These are phyloP conservation scores for Aphis gossypii DNA, from an alignment of 1,140 invertebrate genomes.

Conservation along the genomic window DNA sequence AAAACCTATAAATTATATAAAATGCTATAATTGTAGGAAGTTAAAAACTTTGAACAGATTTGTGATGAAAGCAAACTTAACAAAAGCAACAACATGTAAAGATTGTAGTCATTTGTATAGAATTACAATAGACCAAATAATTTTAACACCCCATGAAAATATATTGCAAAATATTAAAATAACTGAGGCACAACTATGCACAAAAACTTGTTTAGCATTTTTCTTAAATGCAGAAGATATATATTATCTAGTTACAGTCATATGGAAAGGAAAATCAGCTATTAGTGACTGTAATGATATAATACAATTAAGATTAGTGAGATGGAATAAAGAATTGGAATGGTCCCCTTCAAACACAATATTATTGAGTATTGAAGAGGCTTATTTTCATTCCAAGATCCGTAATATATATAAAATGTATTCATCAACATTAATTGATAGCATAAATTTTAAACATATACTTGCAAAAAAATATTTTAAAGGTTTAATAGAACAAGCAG, in stretches of 20 bases:
- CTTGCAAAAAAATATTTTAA: slow-evolving; percentile 38
- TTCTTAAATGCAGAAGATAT: slow-evolving; percentile 65
- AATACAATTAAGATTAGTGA: slow-evolving; percentile 68
- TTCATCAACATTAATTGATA: slow-evolving; percentile 27
- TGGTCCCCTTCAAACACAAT: slow-evolving; percentile 80
- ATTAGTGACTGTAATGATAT: slow-evolving; percentile 71
- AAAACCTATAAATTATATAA: slow-evolving; percentile 36
- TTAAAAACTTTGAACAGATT: slow-evolving; percentile 57
- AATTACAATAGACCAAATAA: slow-evolving; percentile 59
- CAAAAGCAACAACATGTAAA: slow-evolving; percentile 57
- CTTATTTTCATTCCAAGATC: slow-evolving; percentile 68
- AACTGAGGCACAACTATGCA: slow-evolving; percentile 58
- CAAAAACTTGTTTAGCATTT: slow-evolving; percentile 57
- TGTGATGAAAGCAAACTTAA: slow-evolving; percentile 55
- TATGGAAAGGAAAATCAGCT: slow-evolving; percentile 74
- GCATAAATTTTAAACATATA: slow-evolving; percentile 40
- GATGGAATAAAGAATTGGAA: slow-evolving; percentile 69
- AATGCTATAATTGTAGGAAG: slow-evolving; percentile 58
- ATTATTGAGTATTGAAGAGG: slow-evolving; percentile 72
- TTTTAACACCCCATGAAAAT: slow-evolving; percentile 59
- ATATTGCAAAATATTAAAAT: slow-evolving; percentile 59
- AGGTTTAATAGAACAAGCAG: not conserved
- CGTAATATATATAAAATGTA: slow-evolving; percentile 17
- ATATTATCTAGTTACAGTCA: slow-evolving; percentile 71
- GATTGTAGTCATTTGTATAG: slow-evolving; percentile 59